These are phyloP conservation scores for Calliopum simillimum DNA, from an alignment of 2,888 invertebrate species.

Conservation along the genomic window DNA sequence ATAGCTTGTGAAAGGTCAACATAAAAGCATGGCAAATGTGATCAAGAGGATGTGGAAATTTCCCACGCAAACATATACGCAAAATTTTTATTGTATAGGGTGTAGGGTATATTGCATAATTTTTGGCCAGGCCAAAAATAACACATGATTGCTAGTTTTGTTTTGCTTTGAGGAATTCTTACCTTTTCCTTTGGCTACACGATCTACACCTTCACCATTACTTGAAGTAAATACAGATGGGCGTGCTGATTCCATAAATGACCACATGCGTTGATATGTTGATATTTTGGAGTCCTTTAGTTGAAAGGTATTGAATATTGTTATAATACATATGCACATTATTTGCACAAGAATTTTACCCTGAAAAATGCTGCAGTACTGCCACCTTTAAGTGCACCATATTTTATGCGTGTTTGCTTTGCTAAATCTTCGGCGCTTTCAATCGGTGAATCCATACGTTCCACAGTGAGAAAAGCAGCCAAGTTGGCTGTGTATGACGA, in stretches of 20 bases:
- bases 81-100: too few species aligned
- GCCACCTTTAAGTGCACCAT: constrained; percentile 92
- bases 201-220: constrained; percentile 90
- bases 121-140: too few species aligned
- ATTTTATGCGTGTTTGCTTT: constrained; percentile 96
- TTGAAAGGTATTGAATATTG: not conserved
- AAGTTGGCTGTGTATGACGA: constrained; percentile 96
- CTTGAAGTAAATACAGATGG: constrained; percentile 88
- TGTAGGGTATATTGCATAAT: too few species aligned
- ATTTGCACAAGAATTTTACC: constrained; percentile 69
- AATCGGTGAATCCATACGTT: constrained; percentile 94
- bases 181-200: constrained; percentile 86
- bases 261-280: constrained; percentile 96
- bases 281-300: constrained; percentile 90
- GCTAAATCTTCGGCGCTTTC: constrained; percentile 96
- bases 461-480: constrained; percentile 93
- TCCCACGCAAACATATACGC: too few species aligned
- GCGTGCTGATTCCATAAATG: constrained; percentile 89
- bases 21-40: too few species aligned
- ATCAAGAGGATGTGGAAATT: too few species aligned
- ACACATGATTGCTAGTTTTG: too few species aligned
- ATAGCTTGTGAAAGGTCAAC: too few species aligned
- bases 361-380: constrained; percentile 95
- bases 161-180: not conserved
- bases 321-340: not conserved